Evolutionary conservation across 2,888 invertebrate species (phyloP), one percentile per base, ranked within the genome.

Genomic region (Dasysyrphus albostriatus): DNA sequence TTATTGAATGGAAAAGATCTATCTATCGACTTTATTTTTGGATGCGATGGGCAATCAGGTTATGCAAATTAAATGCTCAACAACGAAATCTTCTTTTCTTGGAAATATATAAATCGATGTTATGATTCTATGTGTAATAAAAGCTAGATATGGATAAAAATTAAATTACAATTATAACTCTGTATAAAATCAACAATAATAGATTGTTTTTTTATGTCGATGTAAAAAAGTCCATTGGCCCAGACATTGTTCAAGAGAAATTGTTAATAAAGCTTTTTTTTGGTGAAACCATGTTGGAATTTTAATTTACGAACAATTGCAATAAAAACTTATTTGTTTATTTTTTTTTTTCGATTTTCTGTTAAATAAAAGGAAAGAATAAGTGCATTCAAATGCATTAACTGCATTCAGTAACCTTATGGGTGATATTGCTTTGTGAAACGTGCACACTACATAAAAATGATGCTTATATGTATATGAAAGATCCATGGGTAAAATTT

Each of bases 1-100:
- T 59, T 19, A 42, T 29, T 42, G 42, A 63, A 42, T 63, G 61
- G n/a, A n/a, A 63, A 63, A 63, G 29, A 65, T 34, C 49, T 19
- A 49, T 49, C 34, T 34, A 32, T 32, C 19, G 2, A 37, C n/a
- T n/a, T n/a, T n/a, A 7, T 34, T 67, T 24, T 34, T 70, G 63
- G 80, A 65, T 65, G 65, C 76, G 76, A 76, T 84, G 84, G 72
- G 72, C 73, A 80, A 80, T 84, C 75, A 61, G 67, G 76, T 84
- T 84, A 84, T 84, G 80, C 29, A 47, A 84, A 84, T 84, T 80
- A 47, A 9, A 19, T 29, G 75, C 32, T 75, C 34, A 51, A 67
- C 39, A 39, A n/a, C 47, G 39, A 32, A n/a, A 29, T 67, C 5
- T 7, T 59, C 37, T 39, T n/a, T n/a, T 74, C 32, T 67, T 51